Base-by-base conservation (phyloP, 2,113 vertebrate genomes). In the Otus sunia region DNA sequence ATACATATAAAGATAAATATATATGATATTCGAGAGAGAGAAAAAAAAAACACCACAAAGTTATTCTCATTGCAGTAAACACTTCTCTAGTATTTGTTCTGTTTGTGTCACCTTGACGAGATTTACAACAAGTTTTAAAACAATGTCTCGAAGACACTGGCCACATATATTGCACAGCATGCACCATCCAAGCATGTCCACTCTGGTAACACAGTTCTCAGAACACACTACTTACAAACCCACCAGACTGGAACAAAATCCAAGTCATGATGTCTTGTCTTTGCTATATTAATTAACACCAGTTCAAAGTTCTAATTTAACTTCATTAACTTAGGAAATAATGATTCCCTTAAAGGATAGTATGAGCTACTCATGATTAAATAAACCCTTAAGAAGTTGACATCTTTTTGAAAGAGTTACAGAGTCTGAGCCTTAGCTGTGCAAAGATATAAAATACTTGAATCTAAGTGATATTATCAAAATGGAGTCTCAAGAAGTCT, bases 281-380 rank as follows among this genome's bases (percentile, higher is more conserved):
- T 91, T 56, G 47, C 34, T 69, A 4, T 52, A 86, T 69, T 88
- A 94, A 91, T 86, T 83, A 86, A 30, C 29, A 76, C 5, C 8
- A 66, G 58, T 91, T 91, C 53, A 91, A 83, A 73, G 27, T 88
- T 95, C 59, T 69, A 60, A 79, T 76, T 86, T 89, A 80, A 89
- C 68, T 77, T 87, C 49, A 77, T 94, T 77, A 87, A 56, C 30
- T 68, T 53, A 56, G 14, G 59, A 91, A 88, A 60, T 64, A 73
- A 56, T 23, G 5, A 86, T 86, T 94, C 30, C 29, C 13, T 94
- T 94, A 64, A 96, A 95, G 43, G 58, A 83, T 23, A 85, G 3
- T 13, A 76, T 34, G 27, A 92, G 37, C 6, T 59, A 79, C 52
- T 67, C 39, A 75, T 73, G 9, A 76, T 66, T 92, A 94, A 88